phyloP scores from a whole-genome alignment of 2,888 invertebrate species.

The Athalia rosae region DNA sequence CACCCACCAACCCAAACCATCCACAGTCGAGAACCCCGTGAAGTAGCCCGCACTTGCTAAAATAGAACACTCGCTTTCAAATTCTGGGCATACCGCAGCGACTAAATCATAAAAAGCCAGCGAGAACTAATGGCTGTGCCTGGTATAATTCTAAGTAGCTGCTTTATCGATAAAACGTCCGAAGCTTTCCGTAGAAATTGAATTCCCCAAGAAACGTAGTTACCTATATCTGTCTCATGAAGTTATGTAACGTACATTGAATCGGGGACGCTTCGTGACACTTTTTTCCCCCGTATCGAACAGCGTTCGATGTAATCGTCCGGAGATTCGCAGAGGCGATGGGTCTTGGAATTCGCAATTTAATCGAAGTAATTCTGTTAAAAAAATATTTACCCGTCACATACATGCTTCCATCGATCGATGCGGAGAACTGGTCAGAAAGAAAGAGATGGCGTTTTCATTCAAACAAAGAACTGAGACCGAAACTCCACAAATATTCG shows the following conservation, averaged over 20 bases:
- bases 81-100: slow-evolving; percentile 43
- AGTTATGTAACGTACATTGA: slow-evolving; percentile 2
- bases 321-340: too few relatives aligned
- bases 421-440: too few relatives aligned
- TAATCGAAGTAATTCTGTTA: too few relatives aligned
- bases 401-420: too few relatives aligned
- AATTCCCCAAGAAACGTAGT: slow-evolving; percentile 35
- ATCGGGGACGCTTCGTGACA: too few relatives aligned
- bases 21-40: slow-evolving; percentile 35
- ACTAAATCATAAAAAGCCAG: slow-evolving; percentile 44
- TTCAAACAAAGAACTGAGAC: background rate
- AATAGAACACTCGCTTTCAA: slow-evolving; percentile 44
- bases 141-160: slow-evolving; percentile 41
- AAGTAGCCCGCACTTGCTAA: slow-evolving; percentile 37
- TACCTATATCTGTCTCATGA: slow-evolving; percentile 28
- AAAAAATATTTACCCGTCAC: too few relatives aligned
- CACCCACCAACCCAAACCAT: slow-evolving; percentile 34
- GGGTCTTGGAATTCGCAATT: too few relatives aligned
- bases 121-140: slow-evolving; percentile 43
- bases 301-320: too few relatives aligned
- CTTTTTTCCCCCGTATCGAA: too few relatives aligned
- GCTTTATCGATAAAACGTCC: slow-evolving; percentile 36
- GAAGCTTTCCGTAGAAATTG: slow-evolving; percentile 37
- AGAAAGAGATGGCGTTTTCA: too few relatives aligned
- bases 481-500: background rate